Evolutionary conservation across 2,888 invertebrate species (phyloP).

Genomic region (Sminthurinus aureus): DNA sequence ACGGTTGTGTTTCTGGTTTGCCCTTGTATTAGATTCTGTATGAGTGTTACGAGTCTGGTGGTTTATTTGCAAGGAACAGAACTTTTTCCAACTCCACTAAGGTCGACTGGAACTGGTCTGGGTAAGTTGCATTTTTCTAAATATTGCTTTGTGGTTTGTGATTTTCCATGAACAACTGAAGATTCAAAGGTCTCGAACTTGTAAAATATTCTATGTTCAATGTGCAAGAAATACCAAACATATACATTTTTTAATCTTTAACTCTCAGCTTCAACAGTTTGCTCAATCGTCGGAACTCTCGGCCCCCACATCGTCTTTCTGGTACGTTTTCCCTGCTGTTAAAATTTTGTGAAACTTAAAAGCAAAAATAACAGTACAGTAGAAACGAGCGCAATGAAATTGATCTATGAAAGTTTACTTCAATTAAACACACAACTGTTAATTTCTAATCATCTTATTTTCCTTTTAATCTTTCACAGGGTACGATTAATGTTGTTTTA

Average conservation of each 20-base stretch:
- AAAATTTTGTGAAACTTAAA: too few species aligned
- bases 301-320: background rate
- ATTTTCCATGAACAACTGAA: too few species aligned
- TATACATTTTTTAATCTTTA: too few species aligned
- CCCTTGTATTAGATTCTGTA: constrained; percentile 29
- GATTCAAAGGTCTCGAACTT: too few species aligned
- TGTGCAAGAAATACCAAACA: too few species aligned
- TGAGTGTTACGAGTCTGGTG: constrained; percentile 69
- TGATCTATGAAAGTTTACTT: too few species aligned
- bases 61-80: constrained; percentile 69
- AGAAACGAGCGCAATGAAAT: too few species aligned
- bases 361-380: too few species aligned
- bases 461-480: constrained; percentile 43
- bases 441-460: background rate
- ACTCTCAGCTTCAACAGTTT: background rate
- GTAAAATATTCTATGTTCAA: too few species aligned
- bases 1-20: background rate
- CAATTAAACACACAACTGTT: background rate
- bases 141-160: too few species aligned
- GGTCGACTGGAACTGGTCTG: constrained; percentile 72
- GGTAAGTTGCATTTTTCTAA: constrained; percentile 61
- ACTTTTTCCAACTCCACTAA: constrained; percentile 72
- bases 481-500: constrained; percentile 40
- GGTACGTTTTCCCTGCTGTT: too few species aligned
- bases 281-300: background rate